Conservation (phyloP, 2,113 vertebrate genomes). For the Mastomys natalensis region DNA sequence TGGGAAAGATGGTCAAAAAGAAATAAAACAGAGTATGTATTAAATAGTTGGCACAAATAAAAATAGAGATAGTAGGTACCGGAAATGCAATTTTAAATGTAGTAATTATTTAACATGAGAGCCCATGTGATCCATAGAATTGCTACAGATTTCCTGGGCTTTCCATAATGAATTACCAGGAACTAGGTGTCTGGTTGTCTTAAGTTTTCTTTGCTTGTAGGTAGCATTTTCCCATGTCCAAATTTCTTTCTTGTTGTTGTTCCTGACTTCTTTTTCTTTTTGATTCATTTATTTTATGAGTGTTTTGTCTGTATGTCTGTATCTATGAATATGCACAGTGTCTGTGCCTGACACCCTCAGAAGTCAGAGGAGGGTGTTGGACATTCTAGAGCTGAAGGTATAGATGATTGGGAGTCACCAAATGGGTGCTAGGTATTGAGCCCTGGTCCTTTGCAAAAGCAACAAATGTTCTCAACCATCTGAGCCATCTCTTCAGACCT, state of each 20-base stretch:
- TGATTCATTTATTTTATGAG: background rate
- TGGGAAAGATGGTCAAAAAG: background rate
- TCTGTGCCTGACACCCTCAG: background rate
- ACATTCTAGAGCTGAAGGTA: background rate
- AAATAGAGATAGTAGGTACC: background rate
- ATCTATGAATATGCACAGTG: background rate
- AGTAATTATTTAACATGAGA: background rate
- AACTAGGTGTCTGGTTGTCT: background rate
- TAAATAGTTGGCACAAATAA: background rate
- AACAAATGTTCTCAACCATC: background rate
- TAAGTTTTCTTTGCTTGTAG: background rate
- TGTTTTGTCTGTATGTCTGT: background rate
- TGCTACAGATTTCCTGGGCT: background rate
- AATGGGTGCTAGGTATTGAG: background rate
- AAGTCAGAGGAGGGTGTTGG: background rate
- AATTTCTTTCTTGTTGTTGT: conserved; percentile 18
- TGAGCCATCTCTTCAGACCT: background rate
- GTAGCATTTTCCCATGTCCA: accelerated
- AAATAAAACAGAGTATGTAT: background rate
- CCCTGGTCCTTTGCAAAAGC: background rate
- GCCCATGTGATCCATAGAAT: background rate
- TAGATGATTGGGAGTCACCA: background rate
- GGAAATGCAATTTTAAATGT: background rate
- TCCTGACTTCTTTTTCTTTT: too few relatives aligned
- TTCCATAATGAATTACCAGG: background rate